phyloP scores from a whole-genome alignment of 2,888 invertebrate genomes.

The Ophioninae sp. region DNA sequence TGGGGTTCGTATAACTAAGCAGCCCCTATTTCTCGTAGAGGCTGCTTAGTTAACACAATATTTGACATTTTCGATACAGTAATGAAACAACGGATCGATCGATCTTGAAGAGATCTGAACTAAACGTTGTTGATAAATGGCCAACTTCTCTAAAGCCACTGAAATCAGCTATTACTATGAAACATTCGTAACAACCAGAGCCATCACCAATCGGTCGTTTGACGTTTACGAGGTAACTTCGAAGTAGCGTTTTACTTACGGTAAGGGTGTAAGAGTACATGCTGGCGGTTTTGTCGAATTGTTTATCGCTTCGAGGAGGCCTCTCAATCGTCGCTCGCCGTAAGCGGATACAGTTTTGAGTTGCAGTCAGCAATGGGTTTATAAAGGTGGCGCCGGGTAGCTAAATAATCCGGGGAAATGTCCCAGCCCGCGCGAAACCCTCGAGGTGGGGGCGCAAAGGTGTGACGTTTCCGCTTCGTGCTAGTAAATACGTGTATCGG shows the following conservation, averaged over 20 bases:
- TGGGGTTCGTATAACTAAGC: no score
- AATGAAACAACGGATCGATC: no score
- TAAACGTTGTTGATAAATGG: no score
- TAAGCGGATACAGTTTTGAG: constrained; percentile 77
- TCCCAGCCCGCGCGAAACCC: constrained; percentile 18
- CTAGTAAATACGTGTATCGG: background rate
- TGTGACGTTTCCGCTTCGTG: constrained; percentile 22
- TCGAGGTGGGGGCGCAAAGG: constrained; percentile 68
- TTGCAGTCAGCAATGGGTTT: constrained; percentile 76
- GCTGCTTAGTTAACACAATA: no score
- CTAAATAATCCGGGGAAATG: constrained; percentile 76
- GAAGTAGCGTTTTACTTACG: constrained; percentile 72
- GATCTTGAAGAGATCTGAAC: no score
- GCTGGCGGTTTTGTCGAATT: constrained; percentile 54
- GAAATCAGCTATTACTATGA: no score
- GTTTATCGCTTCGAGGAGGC: constrained; percentile 26
- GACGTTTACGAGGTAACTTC: background rate
- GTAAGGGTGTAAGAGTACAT: constrained; percentile 75
- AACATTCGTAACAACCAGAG: no score
- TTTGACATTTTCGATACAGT: no score
- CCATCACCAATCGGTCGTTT: background rate
- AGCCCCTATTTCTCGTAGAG: no score
- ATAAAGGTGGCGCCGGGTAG: constrained; percentile 77
- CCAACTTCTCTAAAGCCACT: no score
- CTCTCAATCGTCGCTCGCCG: constrained; percentile 66